Conservation (phyloP, 2,888 invertebrate genomes). For the Platycnemis pennipes region DNA sequence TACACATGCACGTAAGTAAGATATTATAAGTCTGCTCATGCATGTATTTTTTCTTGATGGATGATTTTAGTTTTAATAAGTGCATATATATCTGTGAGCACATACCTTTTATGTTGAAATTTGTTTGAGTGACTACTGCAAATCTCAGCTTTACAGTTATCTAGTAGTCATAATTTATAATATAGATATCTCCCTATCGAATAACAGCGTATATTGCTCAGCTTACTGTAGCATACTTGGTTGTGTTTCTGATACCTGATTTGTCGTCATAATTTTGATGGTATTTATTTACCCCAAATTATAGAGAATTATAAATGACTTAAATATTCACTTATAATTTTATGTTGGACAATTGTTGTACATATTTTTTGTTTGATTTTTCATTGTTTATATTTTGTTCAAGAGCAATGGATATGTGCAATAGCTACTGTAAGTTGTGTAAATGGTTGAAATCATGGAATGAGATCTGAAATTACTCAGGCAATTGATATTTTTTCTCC, state of each 20-base stretch:
- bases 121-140: background rate
- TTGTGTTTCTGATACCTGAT: constrained; percentile 57
- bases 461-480: constrained; percentile 50
- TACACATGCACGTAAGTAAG: background rate
- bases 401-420: constrained; percentile 34
- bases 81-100: constrained; percentile 20
- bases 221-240: background rate
- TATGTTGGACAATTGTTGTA: background rate
- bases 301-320: background rate
- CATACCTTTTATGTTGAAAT: constrained; percentile 32
- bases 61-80: constrained; percentile 28
- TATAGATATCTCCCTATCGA: background rate
- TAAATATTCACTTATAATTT: constrained; percentile 16
- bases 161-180: background rate
- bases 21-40: background rate
- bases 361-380: constrained; percentile 36
- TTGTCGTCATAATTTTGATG: constrained; percentile 11
- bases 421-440: constrained; percentile 39
- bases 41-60: background rate
- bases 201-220: background rate
- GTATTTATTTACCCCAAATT: background rate
- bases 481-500: constrained; percentile 57
- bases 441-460: constrained; percentile 6
- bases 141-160: constrained; percentile 29
- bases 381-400: background rate